Evolutionary conservation across 2,888 invertebrate genomes (phyloP).

Genomic region (Oscheius sp.): DNA sequence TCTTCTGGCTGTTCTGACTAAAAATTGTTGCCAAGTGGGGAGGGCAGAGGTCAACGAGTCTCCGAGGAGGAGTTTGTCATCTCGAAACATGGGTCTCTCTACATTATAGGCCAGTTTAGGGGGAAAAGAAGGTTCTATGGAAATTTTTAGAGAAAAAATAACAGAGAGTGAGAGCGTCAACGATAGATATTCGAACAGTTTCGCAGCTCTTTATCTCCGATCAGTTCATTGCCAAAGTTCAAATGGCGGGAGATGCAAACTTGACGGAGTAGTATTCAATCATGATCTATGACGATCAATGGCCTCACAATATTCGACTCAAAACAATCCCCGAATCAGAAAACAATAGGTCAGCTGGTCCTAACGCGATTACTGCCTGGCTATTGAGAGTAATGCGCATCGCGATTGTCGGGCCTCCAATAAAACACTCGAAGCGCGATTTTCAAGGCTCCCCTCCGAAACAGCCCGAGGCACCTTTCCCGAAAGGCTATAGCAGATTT

Average conservation of each 20-base stretch:
- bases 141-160: too few relatives aligned
- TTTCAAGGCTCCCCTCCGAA: conserved; percentile 5
- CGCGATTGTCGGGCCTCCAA: conserved; percentile 27
- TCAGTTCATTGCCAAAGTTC: too few relatives aligned
- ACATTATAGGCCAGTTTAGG: not conserved
- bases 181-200: too few relatives aligned
- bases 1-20: not conserved
- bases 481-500: not conserved
- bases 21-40: not conserved
- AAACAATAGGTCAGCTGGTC: not conserved
- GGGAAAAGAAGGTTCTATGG: not conserved
- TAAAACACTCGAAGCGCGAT: conserved; percentile 36
- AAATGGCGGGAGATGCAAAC: too few relatives aligned
- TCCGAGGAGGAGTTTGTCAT: conserved; percentile 34
- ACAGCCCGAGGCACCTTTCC: conserved; percentile 17
- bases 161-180: too few relatives aligned
- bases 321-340: not conserved
- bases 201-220: too few relatives aligned
- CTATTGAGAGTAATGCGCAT: conserved; percentile 28
- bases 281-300: too few relatives aligned
- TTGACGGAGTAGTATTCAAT: too few relatives aligned
- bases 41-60: conserved; percentile 31
- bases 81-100: conserved; percentile 2
- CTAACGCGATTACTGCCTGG: conserved; percentile 19
- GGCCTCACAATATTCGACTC: too few relatives aligned